Percentiles rank a stretch among this genome's conserved stretches.
These are phyloP conservation scores for Podargus strigoides DNA, from an alignment of 2,797 vertebrate species.

Conservation along the genomic window DNA sequence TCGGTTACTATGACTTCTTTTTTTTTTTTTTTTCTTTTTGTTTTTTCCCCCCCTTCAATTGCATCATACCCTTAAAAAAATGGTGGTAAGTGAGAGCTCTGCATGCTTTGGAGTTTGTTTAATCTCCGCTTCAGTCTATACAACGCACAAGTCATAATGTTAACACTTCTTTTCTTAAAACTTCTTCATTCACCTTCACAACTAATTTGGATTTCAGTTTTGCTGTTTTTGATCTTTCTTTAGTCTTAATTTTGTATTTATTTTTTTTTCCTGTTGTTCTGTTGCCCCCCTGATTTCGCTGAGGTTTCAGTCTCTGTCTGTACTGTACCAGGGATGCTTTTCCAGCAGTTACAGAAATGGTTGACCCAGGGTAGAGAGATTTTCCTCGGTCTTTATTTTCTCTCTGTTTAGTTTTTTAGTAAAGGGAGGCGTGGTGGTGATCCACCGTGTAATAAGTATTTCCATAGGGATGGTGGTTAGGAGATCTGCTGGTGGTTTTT, in stretches of 20 bases:
- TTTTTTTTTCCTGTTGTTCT: constrained; percentile 73
- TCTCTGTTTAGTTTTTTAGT: background rate
- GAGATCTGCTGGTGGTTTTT: background rate
- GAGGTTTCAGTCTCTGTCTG: constrained; percentile 63
- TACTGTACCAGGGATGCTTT: constrained; percentile 52
- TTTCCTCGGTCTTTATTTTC: background rate
- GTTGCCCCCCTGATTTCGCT: constrained; percentile 68
- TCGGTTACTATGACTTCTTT: constrained; percentile 92
- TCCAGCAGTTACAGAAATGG: background rate
- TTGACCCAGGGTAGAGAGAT: background rate
- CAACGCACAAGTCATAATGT: constrained; percentile 81
- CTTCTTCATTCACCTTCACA: constrained; percentile 80
- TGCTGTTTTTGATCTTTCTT: constrained; percentile 74
- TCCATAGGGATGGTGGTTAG: background rate
- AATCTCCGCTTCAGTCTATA: constrained; percentile 86
- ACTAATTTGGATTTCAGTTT: constrained; percentile 84
- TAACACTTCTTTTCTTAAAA: constrained; percentile 75
- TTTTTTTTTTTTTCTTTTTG: constrained; percentile 79
- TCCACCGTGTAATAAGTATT: background rate
- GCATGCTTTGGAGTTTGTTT: constrained; percentile 93
- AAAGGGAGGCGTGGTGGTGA: background rate
- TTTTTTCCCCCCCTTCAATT: constrained; percentile 83
- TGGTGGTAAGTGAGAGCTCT: constrained; percentile 97
- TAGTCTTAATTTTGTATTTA: constrained; percentile 67
- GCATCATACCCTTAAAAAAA: constrained; percentile 90